phyloP scores from a whole-genome alignment of 2,888 invertebrate species.

The Colostygia pectinataria region DNA sequence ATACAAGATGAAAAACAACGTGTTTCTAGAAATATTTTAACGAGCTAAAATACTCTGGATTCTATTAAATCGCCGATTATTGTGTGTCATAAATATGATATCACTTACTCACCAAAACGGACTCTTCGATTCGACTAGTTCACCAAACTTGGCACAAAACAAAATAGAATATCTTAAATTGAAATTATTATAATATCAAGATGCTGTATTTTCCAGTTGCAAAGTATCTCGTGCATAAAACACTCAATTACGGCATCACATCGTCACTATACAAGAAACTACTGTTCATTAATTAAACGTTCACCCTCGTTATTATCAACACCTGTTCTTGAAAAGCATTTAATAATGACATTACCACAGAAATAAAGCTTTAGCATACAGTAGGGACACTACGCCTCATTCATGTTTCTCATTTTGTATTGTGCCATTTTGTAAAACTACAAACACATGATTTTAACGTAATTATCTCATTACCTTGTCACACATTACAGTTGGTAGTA shows the following conservation, averaged over 20 bases:
- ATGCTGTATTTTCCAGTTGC: conserved; percentile 1
- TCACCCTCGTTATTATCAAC: conserved; percentile 79
- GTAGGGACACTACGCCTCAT: conserved; percentile 1
- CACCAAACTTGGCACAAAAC: too few relatives aligned
- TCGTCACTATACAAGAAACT: conserved; percentile 41
- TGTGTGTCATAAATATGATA: background rate
- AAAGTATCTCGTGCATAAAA: conserved; percentile 18
- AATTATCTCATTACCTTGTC: too few relatives aligned
- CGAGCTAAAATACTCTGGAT: conserved; percentile 28
- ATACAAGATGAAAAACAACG: conserved; percentile 37
- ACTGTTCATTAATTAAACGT: conserved; percentile 78
- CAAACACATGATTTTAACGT: too few relatives aligned
- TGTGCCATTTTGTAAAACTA: too few relatives aligned
- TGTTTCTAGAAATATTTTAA: conserved; percentile 41
- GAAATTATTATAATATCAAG: conserved; percentile 1
- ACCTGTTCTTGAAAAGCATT: conserved; percentile 81
- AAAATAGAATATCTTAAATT: too few relatives aligned
- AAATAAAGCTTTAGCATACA: background rate
- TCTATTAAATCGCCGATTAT: conserved; percentile 10
- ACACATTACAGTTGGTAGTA: too few relatives aligned
- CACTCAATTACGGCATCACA: conserved; percentile 40
- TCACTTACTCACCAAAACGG: too few relatives aligned
- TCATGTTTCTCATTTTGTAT: too few relatives aligned
- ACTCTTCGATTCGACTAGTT: too few relatives aligned
- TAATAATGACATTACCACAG: conserved; percentile 72